These are phyloP conservation scores for Mimas tiliae DNA, from an alignment of 2,888 invertebrate genomes.

Conservation along the genomic window DNA sequence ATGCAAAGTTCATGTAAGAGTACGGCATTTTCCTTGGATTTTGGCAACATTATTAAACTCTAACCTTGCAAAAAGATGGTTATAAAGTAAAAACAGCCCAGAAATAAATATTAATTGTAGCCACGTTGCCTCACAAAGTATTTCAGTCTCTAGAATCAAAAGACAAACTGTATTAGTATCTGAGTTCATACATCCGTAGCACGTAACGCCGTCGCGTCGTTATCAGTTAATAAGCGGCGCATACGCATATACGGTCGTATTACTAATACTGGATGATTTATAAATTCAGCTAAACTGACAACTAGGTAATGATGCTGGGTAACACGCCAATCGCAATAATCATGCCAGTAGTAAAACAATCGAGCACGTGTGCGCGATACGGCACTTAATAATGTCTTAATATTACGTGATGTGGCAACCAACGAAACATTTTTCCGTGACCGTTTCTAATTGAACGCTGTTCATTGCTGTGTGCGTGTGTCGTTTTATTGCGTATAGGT, in stretches of 20 bases:
- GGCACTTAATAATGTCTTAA: slow-evolving; percentile 14
- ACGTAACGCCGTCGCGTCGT: neutral
- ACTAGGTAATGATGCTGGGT: neutral
- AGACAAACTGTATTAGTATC: neutral
- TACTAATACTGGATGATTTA: neutral
- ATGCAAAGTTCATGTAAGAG: no score
- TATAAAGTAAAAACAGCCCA: no score
- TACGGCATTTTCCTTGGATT: no score
- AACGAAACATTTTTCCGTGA: slow-evolving; percentile 9
- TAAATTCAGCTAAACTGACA: neutral
- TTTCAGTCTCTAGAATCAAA: neutral
- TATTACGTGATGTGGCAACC: slow-evolving; percentile 26
- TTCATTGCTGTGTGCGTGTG: slow-evolving; percentile 52
- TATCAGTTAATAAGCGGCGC: neutral
- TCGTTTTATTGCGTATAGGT: slow-evolving; percentile 47
- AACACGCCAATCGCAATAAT: slow-evolving; percentile 1
- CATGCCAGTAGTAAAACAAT: neutral
- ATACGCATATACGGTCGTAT: neutral
- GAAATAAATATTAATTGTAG: no score
- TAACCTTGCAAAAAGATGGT: no score
- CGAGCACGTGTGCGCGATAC: slow-evolving; percentile 15
- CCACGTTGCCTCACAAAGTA: neutral
- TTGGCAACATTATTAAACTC: no score
- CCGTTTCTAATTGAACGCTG: slow-evolving; percentile 21
- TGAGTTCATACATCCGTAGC: neutral